phyloP scores from a whole-genome alignment of 2,797 vertebrate genomes.

The Sciaenops ocellatus region DNA sequence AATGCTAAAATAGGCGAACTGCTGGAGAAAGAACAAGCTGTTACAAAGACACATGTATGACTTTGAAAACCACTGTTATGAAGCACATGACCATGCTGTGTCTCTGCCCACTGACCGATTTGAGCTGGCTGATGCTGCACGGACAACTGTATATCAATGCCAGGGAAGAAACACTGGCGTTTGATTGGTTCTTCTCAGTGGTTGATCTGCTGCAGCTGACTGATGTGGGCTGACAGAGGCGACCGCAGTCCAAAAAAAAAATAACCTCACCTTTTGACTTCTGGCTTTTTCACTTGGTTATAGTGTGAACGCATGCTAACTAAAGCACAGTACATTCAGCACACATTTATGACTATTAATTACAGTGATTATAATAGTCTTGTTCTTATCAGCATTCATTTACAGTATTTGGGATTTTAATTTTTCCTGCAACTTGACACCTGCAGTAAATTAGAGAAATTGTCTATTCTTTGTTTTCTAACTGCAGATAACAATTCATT shows the following conservation, averaged over 20 bases:
- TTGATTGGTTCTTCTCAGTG: not conserved
- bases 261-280: not conserved
- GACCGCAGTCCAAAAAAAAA: not conserved
- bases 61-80: not conserved
- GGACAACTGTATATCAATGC: not conserved
- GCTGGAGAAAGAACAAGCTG: not conserved
- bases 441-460: not conserved
- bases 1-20: not conserved
- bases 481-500: not conserved
- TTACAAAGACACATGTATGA: no score
- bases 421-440: not conserved
- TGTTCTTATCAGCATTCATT: no score
- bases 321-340: no score
- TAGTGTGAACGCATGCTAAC: not conserved
- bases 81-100: no score
- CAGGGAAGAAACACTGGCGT: no score
- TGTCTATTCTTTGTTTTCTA: not conserved
- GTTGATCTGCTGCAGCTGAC: not conserved
- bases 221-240: not conserved
- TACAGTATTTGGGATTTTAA: no score
- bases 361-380: no score
- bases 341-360: no score
- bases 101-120: not conserved
- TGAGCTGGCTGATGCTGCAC: not conserved
- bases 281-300: not conserved